Evolutionary conservation across 1,140 invertebrate species (phyloP).

Genomic region (Drosophila sp.): DNA sequence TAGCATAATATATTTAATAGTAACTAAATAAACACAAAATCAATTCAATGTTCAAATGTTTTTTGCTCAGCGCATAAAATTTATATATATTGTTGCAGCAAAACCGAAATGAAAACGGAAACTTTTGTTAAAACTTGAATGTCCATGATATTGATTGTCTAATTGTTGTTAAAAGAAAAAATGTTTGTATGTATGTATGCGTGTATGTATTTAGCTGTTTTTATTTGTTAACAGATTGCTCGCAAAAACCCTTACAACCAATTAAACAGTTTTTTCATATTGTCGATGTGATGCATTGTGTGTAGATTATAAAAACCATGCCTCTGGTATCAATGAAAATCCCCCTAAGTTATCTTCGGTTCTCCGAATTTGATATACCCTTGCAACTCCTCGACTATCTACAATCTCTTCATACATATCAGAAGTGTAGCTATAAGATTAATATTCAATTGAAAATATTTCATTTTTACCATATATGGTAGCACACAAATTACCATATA

Average conservation of each 20-base stretch:
- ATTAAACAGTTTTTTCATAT: constrained; percentile 55
- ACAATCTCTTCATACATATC: neutral
- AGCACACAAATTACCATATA: too few species aligned
- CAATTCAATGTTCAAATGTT: constrained; percentile 34
- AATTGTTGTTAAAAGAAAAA: constrained; percentile 61
- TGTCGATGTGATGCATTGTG: constrained; percentile 54
- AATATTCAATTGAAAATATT: too few species aligned
- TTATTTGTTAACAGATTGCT: constrained; percentile 2
- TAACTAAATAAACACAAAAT: constrained; percentile 14
- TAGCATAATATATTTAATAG: constrained; percentile 39
- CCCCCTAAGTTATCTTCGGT: constrained; percentile 25
- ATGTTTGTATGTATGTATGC: constrained; percentile 28
- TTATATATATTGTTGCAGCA: constrained; percentile 25
- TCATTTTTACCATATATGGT: too few species aligned
- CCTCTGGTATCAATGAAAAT: constrained; percentile 55
- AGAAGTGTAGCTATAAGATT: constrained; percentile 1
- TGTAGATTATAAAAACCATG: constrained; percentile 32
- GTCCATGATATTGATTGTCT: constrained; percentile 46
- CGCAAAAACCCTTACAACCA: neutral
- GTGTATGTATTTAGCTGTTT: constrained; percentile 51
- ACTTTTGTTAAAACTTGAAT: constrained; percentile 36
- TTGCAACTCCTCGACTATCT: neutral
- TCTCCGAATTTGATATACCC: neutral
- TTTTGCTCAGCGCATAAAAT: constrained; percentile 33
- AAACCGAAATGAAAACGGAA: constrained; percentile 13